These are phyloP conservation scores for Onychomys leucogaster DNA, from an alignment of 2,797 vertebrate species.

Conservation along the genomic window DNA sequence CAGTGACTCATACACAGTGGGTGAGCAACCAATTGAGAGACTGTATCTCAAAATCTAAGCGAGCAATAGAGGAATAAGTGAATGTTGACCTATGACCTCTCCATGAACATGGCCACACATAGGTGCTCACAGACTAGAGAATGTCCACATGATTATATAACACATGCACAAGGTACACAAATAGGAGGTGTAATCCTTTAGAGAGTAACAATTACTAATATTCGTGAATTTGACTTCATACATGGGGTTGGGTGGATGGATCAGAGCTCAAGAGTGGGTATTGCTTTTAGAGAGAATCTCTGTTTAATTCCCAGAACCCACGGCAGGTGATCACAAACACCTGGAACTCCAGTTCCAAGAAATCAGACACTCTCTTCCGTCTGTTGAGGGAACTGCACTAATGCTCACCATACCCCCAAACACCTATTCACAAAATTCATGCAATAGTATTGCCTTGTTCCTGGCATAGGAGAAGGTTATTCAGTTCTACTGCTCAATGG, in stretches of 20 bases:
- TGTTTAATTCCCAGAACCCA: background rate
- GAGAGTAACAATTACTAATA: background rate
- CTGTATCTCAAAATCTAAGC: background rate
- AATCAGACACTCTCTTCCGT: background rate
- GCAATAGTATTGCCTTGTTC: conserved; percentile 38
- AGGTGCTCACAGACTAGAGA: background rate
- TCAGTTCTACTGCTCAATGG: background rate
- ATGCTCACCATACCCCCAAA: fast-evolving
- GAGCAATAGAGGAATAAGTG: background rate
- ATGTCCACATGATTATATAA: background rate
- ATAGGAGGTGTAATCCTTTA: background rate
- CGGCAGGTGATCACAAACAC: background rate
- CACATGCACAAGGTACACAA: too few relatives aligned
- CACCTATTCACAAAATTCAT: background rate
- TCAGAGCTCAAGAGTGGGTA: background rate
- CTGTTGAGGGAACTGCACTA: fast-evolving
- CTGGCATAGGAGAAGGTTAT: background rate
- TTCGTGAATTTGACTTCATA: background rate
- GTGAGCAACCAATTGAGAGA: background rate
- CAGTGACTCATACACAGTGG: background rate
- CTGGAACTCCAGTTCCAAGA: background rate
- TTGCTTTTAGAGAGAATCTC: background rate
- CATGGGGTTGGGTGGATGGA: background rate
- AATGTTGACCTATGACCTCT: background rate
- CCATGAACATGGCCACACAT: background rate